These are phyloP conservation scores for Chironex yamaguchii DNA, from an alignment of 30 jellyfish, hydroid and myxozoan species.

Conservation along the genomic window DNA sequence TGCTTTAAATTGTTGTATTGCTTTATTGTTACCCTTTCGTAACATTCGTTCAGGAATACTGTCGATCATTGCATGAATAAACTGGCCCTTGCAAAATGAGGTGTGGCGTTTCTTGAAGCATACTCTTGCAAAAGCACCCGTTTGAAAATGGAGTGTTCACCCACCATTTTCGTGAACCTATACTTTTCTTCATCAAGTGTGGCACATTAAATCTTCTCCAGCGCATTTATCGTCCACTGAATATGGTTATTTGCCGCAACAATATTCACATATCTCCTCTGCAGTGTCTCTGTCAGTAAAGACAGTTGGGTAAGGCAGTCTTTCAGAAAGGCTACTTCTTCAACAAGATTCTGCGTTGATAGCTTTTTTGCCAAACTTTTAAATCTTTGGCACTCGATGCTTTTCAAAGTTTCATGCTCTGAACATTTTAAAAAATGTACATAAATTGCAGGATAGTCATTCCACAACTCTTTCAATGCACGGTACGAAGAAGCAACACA, in stretches of 20 bases:
- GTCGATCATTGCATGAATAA: too few relatives aligned
- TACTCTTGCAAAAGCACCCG: too few relatives aligned
- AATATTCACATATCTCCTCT: constrained; percentile 3
- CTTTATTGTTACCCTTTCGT: too few relatives aligned
- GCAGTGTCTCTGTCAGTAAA: constrained; percentile 41
- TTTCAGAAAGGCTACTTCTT: constrained; percentile 29
- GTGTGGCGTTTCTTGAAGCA: too few relatives aligned
- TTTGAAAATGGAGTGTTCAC: too few relatives aligned
- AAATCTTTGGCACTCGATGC: neutral
- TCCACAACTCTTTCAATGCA: neutral
- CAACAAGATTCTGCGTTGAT: constrained; percentile 18
- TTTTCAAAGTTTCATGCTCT: constrained; percentile 7
- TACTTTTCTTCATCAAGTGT: too few relatives aligned
- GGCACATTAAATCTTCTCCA: constrained; percentile 16
- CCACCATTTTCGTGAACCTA: too few relatives aligned
- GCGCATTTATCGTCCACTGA: constrained; percentile 31
- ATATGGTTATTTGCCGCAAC: constrained; percentile 5
- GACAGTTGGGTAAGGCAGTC: constrained; percentile 42
- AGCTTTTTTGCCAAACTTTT: too few relatives aligned
- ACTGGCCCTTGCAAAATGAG: too few relatives aligned
- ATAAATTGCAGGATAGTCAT: constrained; percentile 15
- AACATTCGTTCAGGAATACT: too few relatives aligned
- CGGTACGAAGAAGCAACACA: constrained; percentile 50
- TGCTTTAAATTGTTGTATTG: too few relatives aligned
- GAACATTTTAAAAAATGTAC: constrained; percentile 13